Evolutionary conservation across 2,797 vertebrate genomes (phyloP).

Genomic region (Rhyacichthys aspro): DNA sequence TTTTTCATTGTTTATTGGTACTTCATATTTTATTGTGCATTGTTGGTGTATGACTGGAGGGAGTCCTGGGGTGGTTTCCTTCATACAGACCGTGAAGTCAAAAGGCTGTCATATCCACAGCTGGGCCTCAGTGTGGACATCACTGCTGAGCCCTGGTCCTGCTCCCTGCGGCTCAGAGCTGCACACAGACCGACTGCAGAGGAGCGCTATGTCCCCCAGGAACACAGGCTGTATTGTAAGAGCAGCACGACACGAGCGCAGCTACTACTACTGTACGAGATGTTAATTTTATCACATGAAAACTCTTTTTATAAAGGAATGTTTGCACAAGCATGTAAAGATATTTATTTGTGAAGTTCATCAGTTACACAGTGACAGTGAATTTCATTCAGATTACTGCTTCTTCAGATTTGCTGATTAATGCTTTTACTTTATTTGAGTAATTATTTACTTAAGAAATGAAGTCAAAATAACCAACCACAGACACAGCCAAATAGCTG

Average conservation of each 20-base stretch:
- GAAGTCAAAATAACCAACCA: not conserved
- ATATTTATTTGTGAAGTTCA: too few species aligned
- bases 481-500: not conserved
- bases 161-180: conserved; percentile 43
- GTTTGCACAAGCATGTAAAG: not conserved
- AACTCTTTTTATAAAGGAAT: too few species aligned
- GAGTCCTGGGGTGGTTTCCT: conserved; percentile 61
- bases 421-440: not conserved
- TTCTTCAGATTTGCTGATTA: not conserved
- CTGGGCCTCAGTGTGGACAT: conserved; percentile 37
- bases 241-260: not conserved
- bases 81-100: conserved; percentile 61
- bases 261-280: not conserved
- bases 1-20: conserved; percentile 3
- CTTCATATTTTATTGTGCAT: conserved; percentile 14
- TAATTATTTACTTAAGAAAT: not conserved
- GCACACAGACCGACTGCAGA: conserved; percentile 40
- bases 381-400: too few species aligned
- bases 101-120: conserved; percentile 71
- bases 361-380: not conserved
- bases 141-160: conserved; percentile 44
- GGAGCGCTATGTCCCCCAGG: conserved; percentile 42
- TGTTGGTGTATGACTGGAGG: conserved; percentile 57
- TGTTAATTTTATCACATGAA: not conserved
- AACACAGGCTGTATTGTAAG: conserved; percentile 20